phyloP scores from a whole-genome alignment of 2,888 invertebrate genomes.

The Neelides folsomi region DNA sequence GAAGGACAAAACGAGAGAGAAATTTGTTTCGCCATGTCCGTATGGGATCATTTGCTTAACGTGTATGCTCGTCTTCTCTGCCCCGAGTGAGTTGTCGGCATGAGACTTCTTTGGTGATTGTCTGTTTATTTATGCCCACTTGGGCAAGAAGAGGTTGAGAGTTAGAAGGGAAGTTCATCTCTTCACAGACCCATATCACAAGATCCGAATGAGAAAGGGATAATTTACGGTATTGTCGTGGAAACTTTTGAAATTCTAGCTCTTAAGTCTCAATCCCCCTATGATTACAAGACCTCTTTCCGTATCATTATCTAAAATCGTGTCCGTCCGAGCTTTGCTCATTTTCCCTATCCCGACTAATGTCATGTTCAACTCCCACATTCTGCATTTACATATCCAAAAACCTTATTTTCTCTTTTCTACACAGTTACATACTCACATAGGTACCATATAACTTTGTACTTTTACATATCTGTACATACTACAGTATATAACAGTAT shows the following conservation, averaged over 20 bases:
- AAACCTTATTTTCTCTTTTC: background rate
- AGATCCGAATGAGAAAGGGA: conserved; percentile 9
- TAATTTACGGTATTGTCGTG: conserved; percentile 29
- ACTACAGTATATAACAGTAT: too few relatives aligned
- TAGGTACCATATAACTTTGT: too few relatives aligned
- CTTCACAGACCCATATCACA: background rate
- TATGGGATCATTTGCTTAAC: too few relatives aligned
- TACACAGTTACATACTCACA: background rate
- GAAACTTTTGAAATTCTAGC: conserved; percentile 23
- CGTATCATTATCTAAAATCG: conserved; percentile 23
- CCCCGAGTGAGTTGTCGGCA: too few relatives aligned
- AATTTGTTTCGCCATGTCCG: too few relatives aligned
- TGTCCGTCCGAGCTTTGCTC: conserved; percentile 10
- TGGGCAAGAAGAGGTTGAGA: conserved; percentile 6
- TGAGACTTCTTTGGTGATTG: too few relatives aligned
- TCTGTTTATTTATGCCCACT: conserved; percentile 7
- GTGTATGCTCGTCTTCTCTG: too few relatives aligned
- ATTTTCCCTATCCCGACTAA: background rate
- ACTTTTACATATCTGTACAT: too few relatives aligned
- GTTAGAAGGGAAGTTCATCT: background rate
- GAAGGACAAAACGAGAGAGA: too few relatives aligned
- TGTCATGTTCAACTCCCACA: background rate
- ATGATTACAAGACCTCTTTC: conserved; percentile 23
- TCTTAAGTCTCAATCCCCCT: conserved; percentile 9
- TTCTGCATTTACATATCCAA: background rate